Evolutionary conservation across 1,140 invertebrate genomes (phyloP), one percentile per base, ranked within the genome.

Genomic region (Vollenhovia emeryi): DNA sequence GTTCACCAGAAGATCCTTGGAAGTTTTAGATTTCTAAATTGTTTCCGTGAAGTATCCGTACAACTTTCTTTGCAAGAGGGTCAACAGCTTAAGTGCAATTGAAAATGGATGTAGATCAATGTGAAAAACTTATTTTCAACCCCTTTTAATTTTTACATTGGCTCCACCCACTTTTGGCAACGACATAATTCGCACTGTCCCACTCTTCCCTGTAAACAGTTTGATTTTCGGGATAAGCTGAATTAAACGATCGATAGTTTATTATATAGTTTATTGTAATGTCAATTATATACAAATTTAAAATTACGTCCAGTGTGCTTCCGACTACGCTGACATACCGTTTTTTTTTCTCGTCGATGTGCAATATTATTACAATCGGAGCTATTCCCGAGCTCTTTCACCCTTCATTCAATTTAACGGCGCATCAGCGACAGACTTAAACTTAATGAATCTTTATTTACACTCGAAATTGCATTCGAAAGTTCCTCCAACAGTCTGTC

Each of bases 251-350:
- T 62, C 40, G 43, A 30, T 71, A 76, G 11, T 84, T 84, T 84
- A 89, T 93, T 93, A 91, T 89, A 88, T 92, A 91, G 87, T 93
- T 93, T 93, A 93, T 93, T 93, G 85, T 92, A 92, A 93, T 93
- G 92, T 93, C 91, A 93, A 93, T 93, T 93, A 93, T 93, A 91
- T 93, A 93, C 93, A 93, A 93, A 93, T 93, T 93, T 91, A 92
- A 93, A 93, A 93, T 93, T 91, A 91, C 86, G 87, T 79, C 86
- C 89, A 90, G 82, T 90, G 86, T 90, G 86, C 85, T 88, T 91
- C 57, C 55, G 50, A 68, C 60, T 89, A 89, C 73, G 73, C 73
- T 75, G 86, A 80, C 86, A 87, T 75, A 82, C 30, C 76, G 45
- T 83, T 71, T 64, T 57, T 83, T 71, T 62, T 50, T 50, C 64